phyloP scores from a whole-genome alignment of 2,797 vertebrate genomes.

The Coccyzus lansbergi region DNA sequence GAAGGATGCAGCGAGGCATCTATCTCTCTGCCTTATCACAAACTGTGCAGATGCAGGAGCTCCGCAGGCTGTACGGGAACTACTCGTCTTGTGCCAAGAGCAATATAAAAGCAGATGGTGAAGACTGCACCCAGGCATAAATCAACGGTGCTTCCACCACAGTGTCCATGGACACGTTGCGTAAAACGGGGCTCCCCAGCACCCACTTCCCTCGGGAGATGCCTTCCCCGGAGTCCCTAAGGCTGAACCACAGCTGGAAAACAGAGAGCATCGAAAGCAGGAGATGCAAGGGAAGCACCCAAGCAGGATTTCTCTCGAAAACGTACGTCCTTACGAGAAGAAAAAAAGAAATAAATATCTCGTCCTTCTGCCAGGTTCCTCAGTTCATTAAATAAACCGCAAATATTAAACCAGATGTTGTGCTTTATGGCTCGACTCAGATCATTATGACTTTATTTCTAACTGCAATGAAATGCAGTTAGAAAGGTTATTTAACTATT shows the following conservation, averaged over 20 bases:
- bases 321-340: neutral
- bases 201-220: rapidly evolving
- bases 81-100: slow-evolving; percentile 73
- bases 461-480: slow-evolving; percentile 56
- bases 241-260: rapidly evolving
- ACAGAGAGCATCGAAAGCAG: neutral
- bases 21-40: slow-evolving; percentile 63
- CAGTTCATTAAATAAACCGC: slow-evolving; percentile 66
- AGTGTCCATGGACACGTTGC: neutral
- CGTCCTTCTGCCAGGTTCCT: slow-evolving; percentile 27
- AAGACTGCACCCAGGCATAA: slow-evolving; percentile 55
- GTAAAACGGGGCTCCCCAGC: neutral
- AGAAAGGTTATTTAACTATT: slow-evolving; percentile 77
- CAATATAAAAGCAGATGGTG: slow-evolving; percentile 75
- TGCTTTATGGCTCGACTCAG: slow-evolving; percentile 65
- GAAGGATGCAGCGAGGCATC: slow-evolving; percentile 69
- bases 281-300: neutral
- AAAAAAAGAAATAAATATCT: slow-evolving; percentile 36
- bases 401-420: slow-evolving; percentile 70
- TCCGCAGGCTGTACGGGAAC: slow-evolving; percentile 66
- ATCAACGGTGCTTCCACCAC: slow-evolving; percentile 35
- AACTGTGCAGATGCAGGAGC: slow-evolving; percentile 75
- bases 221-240: rapidly evolving
- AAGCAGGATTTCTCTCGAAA: neutral
- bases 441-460: slow-evolving; percentile 74